Evolutionary conservation across 2,113 vertebrate genomes (phyloP).

Genomic region (Prochilodus magdalenae): DNA sequence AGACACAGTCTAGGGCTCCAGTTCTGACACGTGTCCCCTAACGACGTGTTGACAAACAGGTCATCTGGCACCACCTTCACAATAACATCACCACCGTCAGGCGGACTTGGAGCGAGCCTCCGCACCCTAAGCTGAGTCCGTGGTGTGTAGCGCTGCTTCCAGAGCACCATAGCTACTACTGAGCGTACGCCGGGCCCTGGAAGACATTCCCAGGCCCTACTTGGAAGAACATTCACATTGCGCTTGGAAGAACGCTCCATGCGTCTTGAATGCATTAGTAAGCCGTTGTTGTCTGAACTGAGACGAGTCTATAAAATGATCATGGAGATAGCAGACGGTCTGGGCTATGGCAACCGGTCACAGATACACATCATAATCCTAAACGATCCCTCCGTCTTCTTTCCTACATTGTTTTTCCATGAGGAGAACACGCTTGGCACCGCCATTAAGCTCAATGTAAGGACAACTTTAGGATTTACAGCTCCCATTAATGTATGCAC

Average conservation of each 20-base stretch:
- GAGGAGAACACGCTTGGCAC: background rate
- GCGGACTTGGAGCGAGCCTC: background rate
- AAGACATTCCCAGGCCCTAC: background rate
- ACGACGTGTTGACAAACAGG: background rate
- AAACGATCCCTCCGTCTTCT: background rate
- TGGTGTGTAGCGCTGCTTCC: background rate
- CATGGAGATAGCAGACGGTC: conserved; percentile 6
- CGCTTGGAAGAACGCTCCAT: background rate
- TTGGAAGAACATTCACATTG: conserved; percentile 32
- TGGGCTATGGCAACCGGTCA: background rate
- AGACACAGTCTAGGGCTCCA: background rate
- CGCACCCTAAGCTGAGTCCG: background rate
- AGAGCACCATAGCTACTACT: background rate
- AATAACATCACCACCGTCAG: background rate
- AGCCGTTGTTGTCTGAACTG: background rate
- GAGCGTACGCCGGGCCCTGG: background rate
- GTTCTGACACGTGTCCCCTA: background rate
- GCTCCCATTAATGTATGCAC: background rate
- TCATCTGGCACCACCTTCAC: background rate
- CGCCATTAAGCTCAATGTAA: background rate
- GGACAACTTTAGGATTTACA: background rate
- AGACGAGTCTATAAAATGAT: background rate
- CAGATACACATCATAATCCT: background rate
- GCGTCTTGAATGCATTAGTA: conserved; percentile 26
- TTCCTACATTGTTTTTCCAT: background rate